A percentile compares a stretch with the other conserved stretches of the same genome.
Conservation (phyloP, 2,113 vertebrate species). For the Felis chaus region DNA sequence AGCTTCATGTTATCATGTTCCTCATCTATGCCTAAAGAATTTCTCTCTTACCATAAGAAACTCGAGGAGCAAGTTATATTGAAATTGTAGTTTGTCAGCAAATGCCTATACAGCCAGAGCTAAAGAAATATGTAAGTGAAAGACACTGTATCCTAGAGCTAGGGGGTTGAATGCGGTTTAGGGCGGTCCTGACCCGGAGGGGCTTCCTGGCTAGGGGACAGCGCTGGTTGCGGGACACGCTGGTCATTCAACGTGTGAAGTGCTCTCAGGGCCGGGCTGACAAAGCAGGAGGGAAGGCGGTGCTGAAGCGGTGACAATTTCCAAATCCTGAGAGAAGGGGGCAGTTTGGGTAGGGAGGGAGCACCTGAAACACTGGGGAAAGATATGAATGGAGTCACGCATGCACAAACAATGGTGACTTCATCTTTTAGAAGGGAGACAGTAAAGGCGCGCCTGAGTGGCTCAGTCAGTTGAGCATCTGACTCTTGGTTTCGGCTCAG, state of each 20-base stretch:
- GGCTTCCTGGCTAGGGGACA: too few species aligned
- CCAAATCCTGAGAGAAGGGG: neutral
- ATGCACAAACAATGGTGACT: neutral
- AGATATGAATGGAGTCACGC: neutral
- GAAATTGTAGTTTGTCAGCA: neutral
- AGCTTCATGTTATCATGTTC: neutral
- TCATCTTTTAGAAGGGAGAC: neutral
- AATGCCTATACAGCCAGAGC: neutral
- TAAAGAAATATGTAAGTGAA: neutral
- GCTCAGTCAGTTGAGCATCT: too few species aligned
- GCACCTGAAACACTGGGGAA: neutral
- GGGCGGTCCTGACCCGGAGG: neutral
- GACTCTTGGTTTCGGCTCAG: too few species aligned
- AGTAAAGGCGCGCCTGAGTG: neutral
- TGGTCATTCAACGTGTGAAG: too few species aligned
- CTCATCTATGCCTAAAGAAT: neutral
- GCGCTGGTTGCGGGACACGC: rapidly evolving
- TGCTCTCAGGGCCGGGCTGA: neutral
- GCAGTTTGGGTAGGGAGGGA: neutral
- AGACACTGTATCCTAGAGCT: neutral
- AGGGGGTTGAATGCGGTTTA: neutral
- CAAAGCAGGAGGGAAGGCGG: neutral
- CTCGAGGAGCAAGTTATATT: neutral
- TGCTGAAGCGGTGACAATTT: neutral
- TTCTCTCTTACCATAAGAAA: neutral